Evolutionary conservation across 2,797 vertebrate genomes (phyloP), one percentile per base, ranked within the genome.

Genomic region (Rachycentron canadum): DNA sequence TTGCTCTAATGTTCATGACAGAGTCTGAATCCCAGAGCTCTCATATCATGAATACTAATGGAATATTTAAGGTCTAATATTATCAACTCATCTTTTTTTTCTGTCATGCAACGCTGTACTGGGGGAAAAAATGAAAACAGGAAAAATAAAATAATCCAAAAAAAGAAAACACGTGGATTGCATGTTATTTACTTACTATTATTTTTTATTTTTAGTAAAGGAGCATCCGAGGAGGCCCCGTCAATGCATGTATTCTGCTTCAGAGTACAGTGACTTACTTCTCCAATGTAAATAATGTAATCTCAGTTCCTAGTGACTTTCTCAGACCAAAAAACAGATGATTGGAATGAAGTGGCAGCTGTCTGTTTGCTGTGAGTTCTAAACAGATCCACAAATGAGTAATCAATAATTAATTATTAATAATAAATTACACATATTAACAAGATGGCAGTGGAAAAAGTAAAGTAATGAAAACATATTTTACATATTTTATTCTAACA

Each of bases 81-180:
- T 21, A 60, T 62, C 50, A 68, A 52, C 28, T 52, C 40, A 19
- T 47, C 25, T 43, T 7, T 58, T n/a, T 58, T 62, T 71, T 75
- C 23, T 76, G 53, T 82, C 61, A 25, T 82, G 21, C 2, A 75
- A 80, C 11, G 69, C 57, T 86, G 60, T 82, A 65, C 14, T 68
- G 40, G n/a, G n/a, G n/a, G n/a, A 47, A 76, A 69, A 70, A 55
- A 56, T 62, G 60, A 16, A 57, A 64, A 64, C 23, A 65, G 67
- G 17, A 68, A 13, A 38, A 83, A 87, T 86, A 79, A 88, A 86
- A 60, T 34, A 55, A 64, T 78, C 10, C 8, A 75, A 69, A 28
- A 13, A 2, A 8, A 11, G 7, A 3, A 13, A 9, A n/a, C 0
- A 21, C 13, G 26, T 73, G 23, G 2, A 60, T 43, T 71, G 10